Evolutionary conservation across 2,888 invertebrate genomes (phyloP).

Genomic region (Rhaphigaster nebulosa): DNA sequence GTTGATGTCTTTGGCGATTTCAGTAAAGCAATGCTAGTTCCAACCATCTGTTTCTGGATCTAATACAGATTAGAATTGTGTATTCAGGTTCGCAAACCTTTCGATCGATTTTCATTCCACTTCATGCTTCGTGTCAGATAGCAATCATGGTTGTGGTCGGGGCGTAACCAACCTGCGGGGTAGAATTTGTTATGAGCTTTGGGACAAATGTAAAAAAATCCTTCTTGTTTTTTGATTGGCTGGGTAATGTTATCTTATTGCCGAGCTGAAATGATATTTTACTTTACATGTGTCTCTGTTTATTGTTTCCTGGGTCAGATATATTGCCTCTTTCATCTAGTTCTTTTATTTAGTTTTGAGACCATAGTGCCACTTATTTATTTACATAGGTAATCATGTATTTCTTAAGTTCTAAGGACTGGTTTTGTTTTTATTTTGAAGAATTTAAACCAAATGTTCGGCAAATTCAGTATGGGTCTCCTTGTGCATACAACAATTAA

Average conservation of each 20-base stretch:
- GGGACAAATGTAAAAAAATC: background rate
- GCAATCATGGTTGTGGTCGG: constrained; percentile 2
- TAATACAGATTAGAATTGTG: background rate
- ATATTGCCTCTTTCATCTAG: background rate
- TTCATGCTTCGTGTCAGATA: background rate
- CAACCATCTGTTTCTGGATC: background rate
- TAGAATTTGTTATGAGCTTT: background rate
- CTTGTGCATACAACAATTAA: too few relatives aligned
- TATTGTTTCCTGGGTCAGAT: background rate
- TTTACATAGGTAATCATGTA: too few relatives aligned
- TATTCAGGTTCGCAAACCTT: background rate
- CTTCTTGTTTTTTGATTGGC: background rate
- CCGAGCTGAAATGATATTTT: background rate
- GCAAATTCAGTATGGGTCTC: too few relatives aligned
- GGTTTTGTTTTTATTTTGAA: too few relatives aligned
- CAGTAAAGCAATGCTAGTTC: background rate
- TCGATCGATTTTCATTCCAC: constrained; percentile 20
- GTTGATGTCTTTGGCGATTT: background rate
- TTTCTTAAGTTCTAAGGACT: too few relatives aligned
- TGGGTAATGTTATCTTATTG: background rate
- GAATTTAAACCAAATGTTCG: too few relatives aligned
- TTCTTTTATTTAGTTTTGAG: background rate
- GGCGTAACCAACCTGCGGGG: background rate
- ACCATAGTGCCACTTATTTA: background rate
- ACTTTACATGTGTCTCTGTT: too few relatives aligned